These are phyloP conservation scores for Andricus grossulariae DNA, from an alignment of 1,140 invertebrate species.

Conservation along the genomic window DNA sequence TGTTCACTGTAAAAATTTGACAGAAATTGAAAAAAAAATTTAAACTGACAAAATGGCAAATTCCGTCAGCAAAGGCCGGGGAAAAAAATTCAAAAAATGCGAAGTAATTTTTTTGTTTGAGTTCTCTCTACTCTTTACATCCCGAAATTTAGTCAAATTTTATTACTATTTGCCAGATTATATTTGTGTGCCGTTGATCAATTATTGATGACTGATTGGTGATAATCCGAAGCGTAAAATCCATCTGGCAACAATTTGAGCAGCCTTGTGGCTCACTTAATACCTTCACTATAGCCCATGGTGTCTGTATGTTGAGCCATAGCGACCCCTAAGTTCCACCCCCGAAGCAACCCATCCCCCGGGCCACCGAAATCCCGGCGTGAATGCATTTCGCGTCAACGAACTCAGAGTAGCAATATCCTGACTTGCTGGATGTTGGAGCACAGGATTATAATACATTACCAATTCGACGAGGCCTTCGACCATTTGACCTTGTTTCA, in stretches of 20 bases:
- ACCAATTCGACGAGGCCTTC: conserved; percentile 73
- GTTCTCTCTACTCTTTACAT: too few relatives aligned
- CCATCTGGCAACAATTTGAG: conserved; percentile 45
- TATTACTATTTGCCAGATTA: too few relatives aligned
- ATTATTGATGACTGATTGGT: too few relatives aligned
- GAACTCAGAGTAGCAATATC: conserved; percentile 75
- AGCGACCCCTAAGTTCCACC: conserved; percentile 38
- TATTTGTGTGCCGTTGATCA: too few relatives aligned
- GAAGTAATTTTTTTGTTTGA: too few relatives aligned
- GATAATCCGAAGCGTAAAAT: conserved; percentile 41
- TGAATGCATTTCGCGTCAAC: conserved; percentile 76
- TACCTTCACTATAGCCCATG: conserved; percentile 42
- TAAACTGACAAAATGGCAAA: too few relatives aligned
- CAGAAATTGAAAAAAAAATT: too few relatives aligned
- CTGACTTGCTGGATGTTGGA: conserved; percentile 69
- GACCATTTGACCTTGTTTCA: conserved; percentile 68
- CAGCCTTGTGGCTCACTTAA: conserved; percentile 55
- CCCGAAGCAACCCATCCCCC: conserved; percentile 52
- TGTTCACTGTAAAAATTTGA: too few relatives aligned
- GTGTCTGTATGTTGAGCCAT: conserved; percentile 35
- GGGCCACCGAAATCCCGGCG: conserved; percentile 65
- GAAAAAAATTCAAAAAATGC: too few relatives aligned
- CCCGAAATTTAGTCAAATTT: too few relatives aligned
- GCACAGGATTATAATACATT: conserved; percentile 75
- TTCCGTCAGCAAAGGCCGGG: too few relatives aligned